Percentiles rank a stretch among this genome's conserved stretches.
Evolutionary conservation across 2,797 vertebrate genomes (phyloP).

Genomic region (Avahi laniger): DNA sequence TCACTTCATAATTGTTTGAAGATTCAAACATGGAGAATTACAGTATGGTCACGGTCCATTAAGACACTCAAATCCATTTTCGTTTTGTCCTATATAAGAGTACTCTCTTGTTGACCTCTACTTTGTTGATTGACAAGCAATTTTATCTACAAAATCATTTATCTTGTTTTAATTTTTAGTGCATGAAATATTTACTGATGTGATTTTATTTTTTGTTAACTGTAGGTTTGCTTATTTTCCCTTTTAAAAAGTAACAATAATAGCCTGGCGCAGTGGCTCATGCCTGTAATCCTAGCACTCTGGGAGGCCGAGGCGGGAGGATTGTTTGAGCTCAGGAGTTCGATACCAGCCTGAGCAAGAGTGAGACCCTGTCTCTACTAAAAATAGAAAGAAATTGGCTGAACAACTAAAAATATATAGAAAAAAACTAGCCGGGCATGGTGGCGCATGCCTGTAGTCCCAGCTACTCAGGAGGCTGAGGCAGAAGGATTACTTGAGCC

Average conservation of each 20-base stretch:
- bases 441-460: no score
- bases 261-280: no score
- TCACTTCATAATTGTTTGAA: constrained; percentile 61
- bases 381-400: no score
- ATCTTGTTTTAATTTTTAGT: background rate
- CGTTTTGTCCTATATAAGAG: background rate
- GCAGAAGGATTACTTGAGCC: no score
- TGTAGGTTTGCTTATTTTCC: background rate
- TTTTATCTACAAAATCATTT: background rate
- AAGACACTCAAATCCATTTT: constrained; percentile 49
- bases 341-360: no score
- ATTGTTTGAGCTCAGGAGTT: no score
- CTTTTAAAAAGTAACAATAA: background rate
- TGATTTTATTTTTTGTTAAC: background rate
- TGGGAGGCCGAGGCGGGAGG: no score
- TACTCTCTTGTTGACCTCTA: background rate
- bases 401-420: no score
- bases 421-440: no score
- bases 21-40: background rate
- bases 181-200: background rate
- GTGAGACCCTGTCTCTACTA: no score
- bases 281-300: no score
- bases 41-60: background rate
- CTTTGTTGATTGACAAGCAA: background rate
- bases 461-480: no score